Evolutionary conservation across 53 echinoderm and acorn worm species (phyloP).

Genomic region (Henricia sp.): DNA sequence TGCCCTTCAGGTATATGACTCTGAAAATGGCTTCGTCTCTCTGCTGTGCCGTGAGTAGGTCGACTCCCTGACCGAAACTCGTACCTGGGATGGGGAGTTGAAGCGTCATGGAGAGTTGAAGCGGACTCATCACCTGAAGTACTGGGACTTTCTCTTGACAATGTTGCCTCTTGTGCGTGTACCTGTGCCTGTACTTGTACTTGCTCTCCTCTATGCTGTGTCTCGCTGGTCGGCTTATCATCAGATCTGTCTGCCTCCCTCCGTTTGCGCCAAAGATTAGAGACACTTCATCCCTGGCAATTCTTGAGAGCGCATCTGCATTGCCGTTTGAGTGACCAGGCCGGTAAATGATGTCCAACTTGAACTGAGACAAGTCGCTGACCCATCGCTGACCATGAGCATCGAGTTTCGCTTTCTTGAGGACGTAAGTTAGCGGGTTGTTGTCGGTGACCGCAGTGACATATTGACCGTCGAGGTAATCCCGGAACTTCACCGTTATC

Average conservation of each 20-base stretch:
- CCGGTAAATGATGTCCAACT: conserved; percentile 45
- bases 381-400: conserved; percentile 62
- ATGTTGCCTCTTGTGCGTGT: no score
- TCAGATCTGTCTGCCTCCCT: background rate
- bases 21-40: conserved; percentile 13
- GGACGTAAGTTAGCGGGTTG: conserved; percentile 59
- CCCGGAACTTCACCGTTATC: conserved; percentile 39
- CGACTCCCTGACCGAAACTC: background rate
- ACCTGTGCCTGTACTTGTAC: no score
- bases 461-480: conserved; percentile 47
- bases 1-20: conserved; percentile 3
- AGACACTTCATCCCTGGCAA: conserved; percentile 19
- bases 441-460: conserved; percentile 53
- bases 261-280: conserved; percentile 7
- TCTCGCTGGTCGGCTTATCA: no score
- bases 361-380: conserved; percentile 50
- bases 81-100: background rate
- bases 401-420: conserved; percentile 61
- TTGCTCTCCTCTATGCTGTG: no score
- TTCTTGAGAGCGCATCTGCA: conserved; percentile 59
- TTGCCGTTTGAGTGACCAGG: conserved; percentile 51
- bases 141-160: background rate
- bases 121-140: background rate
- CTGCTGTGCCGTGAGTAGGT: background rate
- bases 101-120: background rate